Base-by-base conservation (phyloP, 2,113 vertebrate species). In the Muntiacus reevesi region DNA sequence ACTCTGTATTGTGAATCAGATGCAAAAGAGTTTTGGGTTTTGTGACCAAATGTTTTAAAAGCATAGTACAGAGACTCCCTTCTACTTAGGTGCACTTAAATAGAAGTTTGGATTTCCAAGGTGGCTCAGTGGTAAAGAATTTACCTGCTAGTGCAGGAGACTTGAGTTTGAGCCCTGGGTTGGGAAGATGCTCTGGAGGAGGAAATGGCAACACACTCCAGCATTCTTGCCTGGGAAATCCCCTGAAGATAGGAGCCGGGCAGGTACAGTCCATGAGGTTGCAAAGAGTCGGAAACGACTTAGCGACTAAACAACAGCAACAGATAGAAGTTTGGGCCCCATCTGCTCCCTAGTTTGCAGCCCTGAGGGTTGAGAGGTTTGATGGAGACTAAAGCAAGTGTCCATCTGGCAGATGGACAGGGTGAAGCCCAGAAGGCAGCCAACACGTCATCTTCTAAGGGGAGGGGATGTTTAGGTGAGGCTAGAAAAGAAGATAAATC, bases 361-460 rank as follows among this genome's bases (percentile, higher is more conserved):
- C 45, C 78, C 19, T 40, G 5, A 60, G 76, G 33, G 4, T 27
- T 6, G 1, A 2, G 9, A 23, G 33, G 21, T 33, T 30, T 23
- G 19, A 2, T 1, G 10, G 21, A 71, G 55, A n/a, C 16, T 3
- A 27, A 59, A 43, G 27, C 25, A 3, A 0, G 10, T 2, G 6
- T 55, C 43, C 43, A 45, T 45, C 43, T 36, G 0, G 7, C 28
- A 57, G 45, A 30, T 59, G 8, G 74, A 25, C 71, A 62, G 6
- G 21, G 14, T 7, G 14, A 21, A 9, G 4, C 13, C 47, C 52
- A 30, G 81, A 71, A 30, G 47, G 36, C 95, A 9, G 74, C 27
- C 6, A 52, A 71, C 59, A 13, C 7, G 3, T 13, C n/a, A 4
- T 13, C n/a, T 23, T 62, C 11, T 2, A n/a, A 47, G 19, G 12